Evolutionary conservation across 2,888 invertebrate genomes (phyloP).

Genomic region (Agrilus cyanescens): DNA sequence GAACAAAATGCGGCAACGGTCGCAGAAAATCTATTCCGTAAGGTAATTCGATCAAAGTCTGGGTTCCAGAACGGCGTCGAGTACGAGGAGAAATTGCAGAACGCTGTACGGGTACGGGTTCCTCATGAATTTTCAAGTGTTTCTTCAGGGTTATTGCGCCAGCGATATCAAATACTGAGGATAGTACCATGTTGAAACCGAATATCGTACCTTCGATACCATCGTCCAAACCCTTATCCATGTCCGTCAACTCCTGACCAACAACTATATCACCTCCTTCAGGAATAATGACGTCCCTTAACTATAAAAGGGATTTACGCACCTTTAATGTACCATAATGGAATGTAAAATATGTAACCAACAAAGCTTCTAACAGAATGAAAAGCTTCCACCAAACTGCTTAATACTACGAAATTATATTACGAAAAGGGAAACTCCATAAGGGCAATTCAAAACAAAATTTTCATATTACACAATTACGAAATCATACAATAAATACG

Average conservation of each 20-base stretch:
- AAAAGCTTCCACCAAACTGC: too few species aligned
- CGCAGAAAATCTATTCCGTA: not conserved
- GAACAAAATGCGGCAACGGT: too few species aligned
- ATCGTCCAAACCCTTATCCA: slow-evolving; percentile 49
- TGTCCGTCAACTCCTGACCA: slow-evolving; percentile 58
- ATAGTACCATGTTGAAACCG: slow-evolving; percentile 51
- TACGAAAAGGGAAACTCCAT: too few species aligned
- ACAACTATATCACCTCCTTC: slow-evolving; percentile 51
- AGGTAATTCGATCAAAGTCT: slow-evolving; percentile 1
- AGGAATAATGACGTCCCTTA: slow-evolving; percentile 42
- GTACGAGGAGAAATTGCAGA: not conserved
- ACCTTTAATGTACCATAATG: too few species aligned
- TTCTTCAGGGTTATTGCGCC: slow-evolving; percentile 4
- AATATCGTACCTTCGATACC: slow-evolving; percentile 58
- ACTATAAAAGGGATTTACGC: slow-evolving; percentile 35
- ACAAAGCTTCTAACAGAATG: too few species aligned
- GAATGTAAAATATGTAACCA: too few species aligned
- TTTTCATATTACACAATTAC: too few species aligned
- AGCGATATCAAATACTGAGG: slow-evolving; percentile 38
- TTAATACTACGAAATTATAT: too few species aligned
- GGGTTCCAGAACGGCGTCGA: slow-evolving; percentile 4
- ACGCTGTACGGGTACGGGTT: not conserved
- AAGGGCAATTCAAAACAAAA: too few species aligned
- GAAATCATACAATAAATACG: too few species aligned
- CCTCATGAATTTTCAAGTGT: slow-evolving; percentile 7